Percentiles rank a stretch among this genome's conserved stretches.
phyloP scores from a whole-genome alignment of 2,888 invertebrate genomes.

The Chrysina gloriosa region DNA sequence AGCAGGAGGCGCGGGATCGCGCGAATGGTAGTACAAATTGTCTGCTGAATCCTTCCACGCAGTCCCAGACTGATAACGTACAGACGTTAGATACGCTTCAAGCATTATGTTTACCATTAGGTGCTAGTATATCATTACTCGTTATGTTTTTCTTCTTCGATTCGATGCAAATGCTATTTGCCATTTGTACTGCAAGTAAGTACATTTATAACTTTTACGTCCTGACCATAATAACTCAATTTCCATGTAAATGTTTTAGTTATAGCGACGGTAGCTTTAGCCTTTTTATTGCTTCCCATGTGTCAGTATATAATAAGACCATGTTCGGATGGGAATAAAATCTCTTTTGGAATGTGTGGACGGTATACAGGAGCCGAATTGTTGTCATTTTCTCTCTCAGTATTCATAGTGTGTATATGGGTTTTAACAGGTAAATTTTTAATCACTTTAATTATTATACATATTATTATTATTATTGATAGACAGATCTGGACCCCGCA shows the following conservation, averaged over 20 bases:
- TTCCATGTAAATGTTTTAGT: slow-evolving; percentile 68
- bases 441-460: background rate
- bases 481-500: too few relatives aligned
- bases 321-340: slow-evolving; percentile 85
- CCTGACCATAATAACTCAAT: background rate
- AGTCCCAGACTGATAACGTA: slow-evolving; percentile 66
- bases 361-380: slow-evolving; percentile 95
- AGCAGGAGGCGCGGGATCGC: slow-evolving; percentile 88
- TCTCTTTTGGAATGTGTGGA: slow-evolving; percentile 91
- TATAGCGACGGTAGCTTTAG: slow-evolving; percentile 95
- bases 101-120: slow-evolving; percentile 94
- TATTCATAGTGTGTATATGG: slow-evolving; percentile 96
- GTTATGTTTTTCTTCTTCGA: slow-evolving; percentile 99
- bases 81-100: slow-evolving; percentile 98
- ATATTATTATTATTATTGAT: too few relatives aligned
- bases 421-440: slow-evolving; percentile 80
- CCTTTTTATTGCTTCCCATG: slow-evolving; percentile 95
- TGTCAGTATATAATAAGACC: slow-evolving; percentile 94
- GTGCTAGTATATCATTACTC: slow-evolving; percentile 94
- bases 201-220: slow-evolving; percentile 53
- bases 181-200: slow-evolving; percentile 97
- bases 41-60: slow-evolving; percentile 60
- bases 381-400: slow-evolving; percentile 90
- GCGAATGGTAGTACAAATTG: slow-evolving; percentile 66
- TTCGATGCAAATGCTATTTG: slow-evolving; percentile 96